Evolutionary conservation across 2,888 invertebrate genomes (phyloP).

Genomic region (Lepas anatifera): DNA sequence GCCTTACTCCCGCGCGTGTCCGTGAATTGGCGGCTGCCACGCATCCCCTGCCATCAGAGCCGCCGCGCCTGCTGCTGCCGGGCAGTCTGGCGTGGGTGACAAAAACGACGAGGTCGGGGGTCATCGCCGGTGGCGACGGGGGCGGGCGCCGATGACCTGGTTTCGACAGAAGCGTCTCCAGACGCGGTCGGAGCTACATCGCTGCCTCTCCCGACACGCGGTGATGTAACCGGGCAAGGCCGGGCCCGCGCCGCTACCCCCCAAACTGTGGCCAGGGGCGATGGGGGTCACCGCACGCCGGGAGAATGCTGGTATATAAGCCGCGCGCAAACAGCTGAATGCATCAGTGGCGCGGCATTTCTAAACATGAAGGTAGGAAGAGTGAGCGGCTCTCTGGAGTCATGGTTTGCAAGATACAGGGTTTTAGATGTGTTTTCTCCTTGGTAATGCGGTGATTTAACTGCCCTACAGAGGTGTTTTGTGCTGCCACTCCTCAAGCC

Average conservation of each 20-base stretch:
- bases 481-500: too few species aligned
- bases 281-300: not conserved
- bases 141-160: not conserved
- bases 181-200: not conserved
- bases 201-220: not conserved
- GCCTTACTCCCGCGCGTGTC: too few species aligned
- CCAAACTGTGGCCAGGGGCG: not conserved
- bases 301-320: not conserved
- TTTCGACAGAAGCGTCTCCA: not conserved
- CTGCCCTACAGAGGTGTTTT: too few species aligned
- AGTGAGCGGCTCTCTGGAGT: too few species aligned
- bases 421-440: too few species aligned
- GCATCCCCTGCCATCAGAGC: too few species aligned
- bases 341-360: not conserved
- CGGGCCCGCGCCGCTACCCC: not conserved
- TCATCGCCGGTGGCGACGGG: not conserved
- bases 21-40: too few species aligned
- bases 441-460: too few species aligned
- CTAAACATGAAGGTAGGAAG: not conserved
- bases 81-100: too few species aligned
- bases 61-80: too few species aligned
- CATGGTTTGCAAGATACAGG: too few species aligned
- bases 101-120: not conserved
- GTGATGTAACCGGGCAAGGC: not conserved
- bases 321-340: not conserved